Evolutionary conservation across 2,797 vertebrate genomes (phyloP), one percentile per base, ranked within the genome.

Genomic region (Argya squamiceps): DNA sequence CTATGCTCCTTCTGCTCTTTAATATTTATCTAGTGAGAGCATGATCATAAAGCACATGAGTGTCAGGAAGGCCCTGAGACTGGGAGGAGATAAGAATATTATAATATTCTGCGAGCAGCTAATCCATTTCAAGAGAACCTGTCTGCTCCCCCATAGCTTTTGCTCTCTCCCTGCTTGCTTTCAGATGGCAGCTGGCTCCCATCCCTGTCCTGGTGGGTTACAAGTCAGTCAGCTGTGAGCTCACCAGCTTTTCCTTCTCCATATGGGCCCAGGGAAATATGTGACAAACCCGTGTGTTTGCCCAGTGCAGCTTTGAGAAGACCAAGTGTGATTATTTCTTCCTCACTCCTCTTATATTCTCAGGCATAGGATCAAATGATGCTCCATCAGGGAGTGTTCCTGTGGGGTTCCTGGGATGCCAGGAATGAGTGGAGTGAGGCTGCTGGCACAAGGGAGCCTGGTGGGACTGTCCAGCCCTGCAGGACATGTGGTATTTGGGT

Each of bases 151-250:
- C 24, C 7, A 5, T 6, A 16, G 79, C 62, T 86, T 69, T 69
- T 95, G 27, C 43, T 16, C 1, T n/a, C 36, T 78, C 65, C 50
- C 39, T 71, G 65, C 58, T 19, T 1, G 3, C n/a, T 55, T 56
- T 93, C 91, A 91, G 84, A 29, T 84, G 82, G 91, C 73, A 81
- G 30, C 68, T 96, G 95, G 89, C 89, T 90, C 49, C 69, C 47
- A 17, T 75, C 83, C 73, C 73, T 82, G 36, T 75, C 82, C 84
- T 86, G 52, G 82, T 83, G 53, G 58, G 79, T 59, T 75, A 23
- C n/a, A 84, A 85, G 10, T n/a, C 69, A 74, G 73, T 85, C 82
- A 64, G 5, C 85, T 86, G 56, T 47, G 56, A 91, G 29, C 44
- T 75, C 32, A 15, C 63, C 63, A 86, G 36, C 62, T 36, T 75